Base-by-base conservation (phyloP, 2,888 invertebrate genomes). In the Keiferia lycopersicella region DNA sequence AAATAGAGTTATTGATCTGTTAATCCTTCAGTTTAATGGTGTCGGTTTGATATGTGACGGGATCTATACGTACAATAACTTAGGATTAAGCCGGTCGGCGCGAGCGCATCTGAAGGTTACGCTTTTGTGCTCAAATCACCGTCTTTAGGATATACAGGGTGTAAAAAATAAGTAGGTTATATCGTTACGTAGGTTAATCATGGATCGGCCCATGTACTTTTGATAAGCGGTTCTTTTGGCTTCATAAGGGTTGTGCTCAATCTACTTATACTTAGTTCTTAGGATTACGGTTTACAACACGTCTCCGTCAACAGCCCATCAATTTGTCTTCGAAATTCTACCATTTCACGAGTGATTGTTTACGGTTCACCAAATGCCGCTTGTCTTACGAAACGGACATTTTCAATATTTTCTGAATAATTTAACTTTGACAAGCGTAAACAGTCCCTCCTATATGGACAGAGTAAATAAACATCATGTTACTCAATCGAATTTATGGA, bases 391-490 rank as follows among this genome's bases (percentile, higher is more conserved):
- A 56, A 63, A 63, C 22, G 50, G 16, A 57, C 68, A 71, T 74
- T 74, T 75, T 71, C 71, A 39, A 34, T 11, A 20, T 20, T 20
- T 20, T 51, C 12, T 20, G 20, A 18, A 20, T 51, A 16, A 22
- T 51, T 51, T 20, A 10, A 62, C 38, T 51, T 51, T 69, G 72
- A 69, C 66, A 65, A 67, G 66, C 67, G 69, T 71, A 68, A 65
- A 66, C 64, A 65, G 60, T 65, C 69, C 68, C 65, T 63, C 67
- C 68, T 70, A 71, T 76, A 82, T 83, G 71, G 76, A 78, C 79
- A 77, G 79, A 76, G 75, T 79, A 80, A 80, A 84, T 84, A 88
- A 86, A 85, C 83, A 84, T 75, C 68, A 72, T 69, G 75, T 72
- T 82, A 76, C 77, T 74, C 75, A 78, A 80, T 79, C 74, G 73